phyloP scores from a whole-genome alignment of 2,888 invertebrate genomes.

The Metalampra italica region DNA sequence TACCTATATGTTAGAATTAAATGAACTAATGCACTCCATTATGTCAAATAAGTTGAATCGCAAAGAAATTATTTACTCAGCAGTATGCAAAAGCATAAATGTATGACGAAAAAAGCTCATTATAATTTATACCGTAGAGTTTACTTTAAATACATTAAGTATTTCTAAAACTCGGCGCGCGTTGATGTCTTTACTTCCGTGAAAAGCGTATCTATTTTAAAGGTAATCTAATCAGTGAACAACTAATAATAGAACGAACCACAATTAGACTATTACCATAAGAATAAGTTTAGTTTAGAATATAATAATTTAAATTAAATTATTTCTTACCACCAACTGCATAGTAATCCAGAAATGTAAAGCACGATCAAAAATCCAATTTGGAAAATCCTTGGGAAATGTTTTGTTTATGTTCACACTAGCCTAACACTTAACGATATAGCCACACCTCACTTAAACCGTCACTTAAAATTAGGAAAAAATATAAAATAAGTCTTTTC shows the following conservation, averaged over 20 bases:
- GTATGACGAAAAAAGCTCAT: no score
- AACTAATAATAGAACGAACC: background rate
- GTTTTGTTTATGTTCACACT: slow-evolving; percentile 51
- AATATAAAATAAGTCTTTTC: slow-evolving; percentile 70
- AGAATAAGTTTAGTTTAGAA: background rate
- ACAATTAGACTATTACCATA: background rate
- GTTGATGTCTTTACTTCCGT: slow-evolving; percentile 66
- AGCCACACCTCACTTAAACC: slow-evolving; percentile 63
- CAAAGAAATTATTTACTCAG: no score
- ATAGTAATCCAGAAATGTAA: slow-evolving; percentile 41
- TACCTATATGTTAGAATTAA: no score
- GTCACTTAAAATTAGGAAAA: slow-evolving; percentile 62
- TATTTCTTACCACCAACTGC: slow-evolving; percentile 53
- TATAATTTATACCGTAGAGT: no score
- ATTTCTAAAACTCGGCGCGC: slow-evolving; percentile 30
- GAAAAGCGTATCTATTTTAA: slow-evolving; percentile 2
- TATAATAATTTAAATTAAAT: slow-evolving; percentile 9
- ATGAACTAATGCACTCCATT: no score
- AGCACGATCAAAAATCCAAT: slow-evolving; percentile 49
- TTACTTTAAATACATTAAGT: background rate
- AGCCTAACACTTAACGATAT: slow-evolving; percentile 57
- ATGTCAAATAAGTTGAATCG: no score
- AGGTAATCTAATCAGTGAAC: background rate
- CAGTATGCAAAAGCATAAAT: no score
- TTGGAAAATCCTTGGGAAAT: slow-evolving; percentile 52